A percentile compares a stretch with the other conserved stretches of the same genome.
These are phyloP conservation scores for Terrapene triunguis DNA, from an alignment of 2,113 vertebrate genomes.

Conservation along the genomic window DNA sequence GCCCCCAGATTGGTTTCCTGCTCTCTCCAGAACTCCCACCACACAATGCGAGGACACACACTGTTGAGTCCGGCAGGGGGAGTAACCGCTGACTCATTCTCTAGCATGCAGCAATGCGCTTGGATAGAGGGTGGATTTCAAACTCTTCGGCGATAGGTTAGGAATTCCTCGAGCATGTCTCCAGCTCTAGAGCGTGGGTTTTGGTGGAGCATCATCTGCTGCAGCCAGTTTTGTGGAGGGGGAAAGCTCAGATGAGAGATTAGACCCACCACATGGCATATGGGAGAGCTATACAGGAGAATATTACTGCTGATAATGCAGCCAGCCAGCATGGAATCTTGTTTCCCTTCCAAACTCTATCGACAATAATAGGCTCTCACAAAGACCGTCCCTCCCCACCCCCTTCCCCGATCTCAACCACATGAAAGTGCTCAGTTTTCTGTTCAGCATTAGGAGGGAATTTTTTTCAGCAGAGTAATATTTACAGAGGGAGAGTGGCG, in stretches of 20 bases:
- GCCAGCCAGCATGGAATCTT: constrained; percentile 44
- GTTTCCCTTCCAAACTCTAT: constrained; percentile 30
- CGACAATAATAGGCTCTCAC: background rate
- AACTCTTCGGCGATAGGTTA: background rate
- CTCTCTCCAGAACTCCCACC: too few relatives aligned
- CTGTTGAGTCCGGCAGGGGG: background rate
- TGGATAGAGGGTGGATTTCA: background rate
- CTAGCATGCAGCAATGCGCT: background rate
- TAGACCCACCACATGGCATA: background rate
- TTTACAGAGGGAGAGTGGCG: background rate
- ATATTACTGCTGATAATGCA: background rate
- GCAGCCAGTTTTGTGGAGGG: background rate
- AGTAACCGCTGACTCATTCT: background rate
- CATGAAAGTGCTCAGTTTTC: background rate
- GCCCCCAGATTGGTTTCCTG: background rate
- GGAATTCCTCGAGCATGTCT: background rate
- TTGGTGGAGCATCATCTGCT: background rate
- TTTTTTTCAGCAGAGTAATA: constrained; percentile 11
- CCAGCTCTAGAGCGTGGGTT: background rate
- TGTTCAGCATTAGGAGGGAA: constrained; percentile 14
- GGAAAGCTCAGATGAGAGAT: background rate
- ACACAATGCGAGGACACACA: too few relatives aligned
- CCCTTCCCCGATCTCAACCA: constrained; percentile 28
- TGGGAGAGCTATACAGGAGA: background rate
- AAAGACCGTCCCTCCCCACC: background rate